Percentiles rank a stretch among this genome's conserved stretches.
Conservation (phyloP, 2,113 vertebrate species). For the Siniperca chuatsi region DNA sequence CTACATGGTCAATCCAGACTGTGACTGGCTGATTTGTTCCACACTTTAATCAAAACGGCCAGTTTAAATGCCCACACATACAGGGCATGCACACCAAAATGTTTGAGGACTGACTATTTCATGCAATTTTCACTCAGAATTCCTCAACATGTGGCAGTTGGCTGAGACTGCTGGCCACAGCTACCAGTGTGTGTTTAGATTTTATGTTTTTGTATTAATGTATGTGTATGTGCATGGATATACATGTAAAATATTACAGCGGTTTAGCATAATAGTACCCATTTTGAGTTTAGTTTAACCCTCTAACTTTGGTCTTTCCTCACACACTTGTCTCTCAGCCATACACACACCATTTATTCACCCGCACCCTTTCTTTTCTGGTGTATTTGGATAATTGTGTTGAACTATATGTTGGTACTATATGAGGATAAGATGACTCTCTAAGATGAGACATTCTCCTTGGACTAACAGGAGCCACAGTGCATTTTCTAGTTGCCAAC, state of each 20-base stretch:
- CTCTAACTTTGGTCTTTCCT: neutral
- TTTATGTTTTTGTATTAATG: neutral
- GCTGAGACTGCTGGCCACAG: neutral
- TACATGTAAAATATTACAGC: neutral
- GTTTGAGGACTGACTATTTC: no score
- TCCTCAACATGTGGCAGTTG: neutral
- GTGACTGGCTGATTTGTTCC: neutral
- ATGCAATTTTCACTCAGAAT: no score
- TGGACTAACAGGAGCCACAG: conserved; percentile 37
- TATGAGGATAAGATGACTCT: neutral
- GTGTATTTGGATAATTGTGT: neutral
- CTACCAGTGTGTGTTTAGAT: neutral
- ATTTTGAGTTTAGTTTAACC: no score
- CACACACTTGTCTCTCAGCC: neutral
- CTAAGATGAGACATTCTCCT: neutral
- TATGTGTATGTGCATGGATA: no score
- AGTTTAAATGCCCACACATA: no score
- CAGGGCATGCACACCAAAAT: no score
- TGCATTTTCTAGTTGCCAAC: conserved; percentile 35
- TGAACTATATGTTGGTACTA: neutral
- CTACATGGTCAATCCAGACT: no score
- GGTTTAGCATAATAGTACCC: neutral
- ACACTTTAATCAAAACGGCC: no score
- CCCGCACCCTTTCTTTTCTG: no score
- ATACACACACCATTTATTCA: neutral